Percentiles rank a stretch among this genome's conserved stretches.
phyloP scores from a whole-genome alignment of 2,888 invertebrate genomes.

The Pediacus dermestoides region DNA sequence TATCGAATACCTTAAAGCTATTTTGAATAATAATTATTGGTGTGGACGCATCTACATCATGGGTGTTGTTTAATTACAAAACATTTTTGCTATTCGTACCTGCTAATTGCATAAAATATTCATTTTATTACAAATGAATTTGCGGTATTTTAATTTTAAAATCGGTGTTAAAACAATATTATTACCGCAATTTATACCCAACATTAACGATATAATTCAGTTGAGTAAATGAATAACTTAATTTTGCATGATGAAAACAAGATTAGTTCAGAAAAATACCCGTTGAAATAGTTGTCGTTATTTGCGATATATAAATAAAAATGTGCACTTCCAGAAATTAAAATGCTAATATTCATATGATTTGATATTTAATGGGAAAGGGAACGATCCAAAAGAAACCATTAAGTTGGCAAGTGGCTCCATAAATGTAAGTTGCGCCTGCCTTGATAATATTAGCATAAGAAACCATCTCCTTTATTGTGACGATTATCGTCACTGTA shows the following conservation, averaged over 20 bases:
- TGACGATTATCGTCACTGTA: conserved; percentile 19
- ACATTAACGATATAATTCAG: background rate
- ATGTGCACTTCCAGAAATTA: conserved; percentile 2
- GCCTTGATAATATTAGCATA: conserved; percentile 20
- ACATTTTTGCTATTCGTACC: too few species aligned
- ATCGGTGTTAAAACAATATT: too few species aligned
- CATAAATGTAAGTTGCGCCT: conserved; percentile 20
- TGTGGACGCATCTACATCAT: too few species aligned
- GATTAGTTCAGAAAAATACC: too few species aligned
- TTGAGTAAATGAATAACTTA: background rate
- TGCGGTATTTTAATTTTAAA: too few species aligned
- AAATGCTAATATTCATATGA: conserved; percentile 3
- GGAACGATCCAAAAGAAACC: conserved; percentile 19
- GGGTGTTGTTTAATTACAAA: too few species aligned
- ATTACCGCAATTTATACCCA: too few species aligned
- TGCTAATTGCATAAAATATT: too few species aligned
- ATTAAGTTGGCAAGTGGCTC: conserved; percentile 18
- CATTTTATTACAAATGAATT: too few species aligned
- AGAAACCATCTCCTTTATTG: conserved; percentile 22
- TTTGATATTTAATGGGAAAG: conserved; percentile 15
- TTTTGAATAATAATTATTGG: too few species aligned
- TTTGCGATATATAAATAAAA: background rate
- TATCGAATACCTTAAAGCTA: too few species aligned
- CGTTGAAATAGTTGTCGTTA: too few species aligned
- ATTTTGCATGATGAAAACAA: background rate